These are phyloP conservation scores for Eleutherodactylus coqui DNA, from an alignment of 2,797 vertebrate species.

Conservation along the genomic window DNA sequence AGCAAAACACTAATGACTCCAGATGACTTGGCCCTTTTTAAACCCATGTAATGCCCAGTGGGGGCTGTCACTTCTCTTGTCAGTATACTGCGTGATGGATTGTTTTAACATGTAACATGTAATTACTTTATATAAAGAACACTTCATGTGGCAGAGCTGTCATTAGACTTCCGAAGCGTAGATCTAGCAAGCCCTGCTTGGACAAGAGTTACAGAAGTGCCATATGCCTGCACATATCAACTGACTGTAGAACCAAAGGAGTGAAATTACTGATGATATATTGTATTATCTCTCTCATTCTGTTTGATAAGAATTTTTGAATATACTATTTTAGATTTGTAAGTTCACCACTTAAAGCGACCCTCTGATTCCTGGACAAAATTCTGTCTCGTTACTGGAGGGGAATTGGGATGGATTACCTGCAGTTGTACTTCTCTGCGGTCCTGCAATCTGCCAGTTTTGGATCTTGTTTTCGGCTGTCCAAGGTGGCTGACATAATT, in stretches of 20 bases:
- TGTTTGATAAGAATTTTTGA: too few relatives aligned
- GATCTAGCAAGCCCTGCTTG: not conserved
- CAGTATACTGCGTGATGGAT: not conserved
- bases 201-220: not conserved
- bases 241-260: not conserved
- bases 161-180: not conserved
- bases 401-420: too few relatives aligned
- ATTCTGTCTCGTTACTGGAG: too few relatives aligned
- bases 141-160: not conserved
- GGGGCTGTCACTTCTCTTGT: not conserved
- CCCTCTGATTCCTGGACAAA: too few relatives aligned
- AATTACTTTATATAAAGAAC: constrained; percentile 8
- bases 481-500: too few relatives aligned
- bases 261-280: not conserved
- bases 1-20: constrained; percentile 50
- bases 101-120: not conserved
- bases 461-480: too few relatives aligned
- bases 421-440: too few relatives aligned
- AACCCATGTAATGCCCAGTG: constrained; percentile 32
- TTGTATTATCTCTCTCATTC: too few relatives aligned
- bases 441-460: too few relatives aligned
- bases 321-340: too few relatives aligned
- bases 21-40: constrained; percentile 42
- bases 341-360: too few relatives aligned
- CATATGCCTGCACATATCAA: not conserved